Evolutionary conservation across 2,797 vertebrate species (phyloP).

Genomic region (Chelmon rostratus): DNA sequence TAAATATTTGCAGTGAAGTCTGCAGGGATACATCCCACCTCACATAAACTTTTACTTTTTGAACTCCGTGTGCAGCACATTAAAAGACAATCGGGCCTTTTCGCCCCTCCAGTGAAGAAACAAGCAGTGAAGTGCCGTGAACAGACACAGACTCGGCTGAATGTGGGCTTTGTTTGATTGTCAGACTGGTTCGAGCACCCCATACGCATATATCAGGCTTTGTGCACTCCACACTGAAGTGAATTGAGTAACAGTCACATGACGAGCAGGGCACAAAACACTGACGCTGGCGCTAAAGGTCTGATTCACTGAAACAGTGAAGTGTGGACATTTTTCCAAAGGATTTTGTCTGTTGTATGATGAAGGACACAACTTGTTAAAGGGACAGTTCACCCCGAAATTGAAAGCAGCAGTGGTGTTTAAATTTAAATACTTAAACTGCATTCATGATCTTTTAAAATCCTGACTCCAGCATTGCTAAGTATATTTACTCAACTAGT

Average conservation of each 20-base stretch:
- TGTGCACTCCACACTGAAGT: slow-evolving; percentile 63
- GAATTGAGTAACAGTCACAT: slow-evolving; percentile 59
- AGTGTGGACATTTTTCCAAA: neutral
- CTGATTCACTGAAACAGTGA: neutral
- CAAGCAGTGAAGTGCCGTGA: slow-evolving; percentile 9
- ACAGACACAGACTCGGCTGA: slow-evolving; percentile 34
- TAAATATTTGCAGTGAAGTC: neutral
- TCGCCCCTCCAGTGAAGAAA: neutral
- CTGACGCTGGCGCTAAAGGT: slow-evolving; percentile 5
- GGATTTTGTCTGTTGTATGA: neutral
- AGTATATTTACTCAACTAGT: neutral
- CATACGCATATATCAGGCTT: slow-evolving; percentile 28
- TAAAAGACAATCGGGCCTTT: slow-evolving; percentile 35
- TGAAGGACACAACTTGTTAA: neutral
- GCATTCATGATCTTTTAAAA: neutral
- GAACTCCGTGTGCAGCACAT: slow-evolving; percentile 26
- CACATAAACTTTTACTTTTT: neutral
- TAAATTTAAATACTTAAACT: too few species aligned
- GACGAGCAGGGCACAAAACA: slow-evolving; percentile 38
- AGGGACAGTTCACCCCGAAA: too few species aligned
- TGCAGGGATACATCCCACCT: neutral
- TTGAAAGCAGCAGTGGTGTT: too few species aligned
- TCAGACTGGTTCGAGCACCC: slow-evolving; percentile 13
- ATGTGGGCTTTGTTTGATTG: slow-evolving; percentile 62
- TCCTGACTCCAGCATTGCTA: neutral